Percentiles rank a stretch among this genome's conserved stretches.
Evolutionary conservation across 2,888 invertebrate genomes (phyloP).

Genomic region (Tenthredo amoena): DNA sequence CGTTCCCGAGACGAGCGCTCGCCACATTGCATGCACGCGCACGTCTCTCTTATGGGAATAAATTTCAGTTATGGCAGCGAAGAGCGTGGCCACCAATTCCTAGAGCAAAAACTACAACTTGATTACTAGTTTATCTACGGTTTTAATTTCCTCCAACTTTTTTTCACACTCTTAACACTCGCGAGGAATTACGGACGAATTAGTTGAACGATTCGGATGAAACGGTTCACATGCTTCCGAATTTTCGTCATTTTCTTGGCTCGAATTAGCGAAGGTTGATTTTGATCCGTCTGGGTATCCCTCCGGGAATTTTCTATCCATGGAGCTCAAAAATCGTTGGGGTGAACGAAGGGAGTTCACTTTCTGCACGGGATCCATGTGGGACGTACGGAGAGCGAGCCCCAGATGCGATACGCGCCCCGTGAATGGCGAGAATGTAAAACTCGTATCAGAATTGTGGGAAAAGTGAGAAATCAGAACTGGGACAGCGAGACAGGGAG

Average conservation of each 20-base stretch:
- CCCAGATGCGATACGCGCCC: neutral
- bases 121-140: neutral
- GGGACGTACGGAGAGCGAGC: too few species aligned
- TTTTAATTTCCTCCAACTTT: neutral
- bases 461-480: conserved; percentile 21
- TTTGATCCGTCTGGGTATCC: too few species aligned
- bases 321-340: too few species aligned
- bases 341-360: too few species aligned
- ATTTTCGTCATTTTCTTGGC: too few species aligned
- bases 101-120: neutral
- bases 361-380: too few species aligned
- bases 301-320: too few species aligned
- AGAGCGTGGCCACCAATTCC: neutral
- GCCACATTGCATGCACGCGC: neutral
- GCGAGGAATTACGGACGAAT: neutral
- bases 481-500: neutral
- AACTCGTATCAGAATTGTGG: neutral
- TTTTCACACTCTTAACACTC: neutral
- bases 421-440: neutral
- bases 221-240: too few species aligned
- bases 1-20: conserved; percentile 8
- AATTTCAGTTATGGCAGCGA: neutral
- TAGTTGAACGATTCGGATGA: neutral
- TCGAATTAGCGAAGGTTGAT: too few species aligned
- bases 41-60: conserved; percentile 42